Evolutionary conservation across 2,888 invertebrate species (phyloP), one percentile per base, ranked within the genome.

Genomic region (Sesia apiformis): DNA sequence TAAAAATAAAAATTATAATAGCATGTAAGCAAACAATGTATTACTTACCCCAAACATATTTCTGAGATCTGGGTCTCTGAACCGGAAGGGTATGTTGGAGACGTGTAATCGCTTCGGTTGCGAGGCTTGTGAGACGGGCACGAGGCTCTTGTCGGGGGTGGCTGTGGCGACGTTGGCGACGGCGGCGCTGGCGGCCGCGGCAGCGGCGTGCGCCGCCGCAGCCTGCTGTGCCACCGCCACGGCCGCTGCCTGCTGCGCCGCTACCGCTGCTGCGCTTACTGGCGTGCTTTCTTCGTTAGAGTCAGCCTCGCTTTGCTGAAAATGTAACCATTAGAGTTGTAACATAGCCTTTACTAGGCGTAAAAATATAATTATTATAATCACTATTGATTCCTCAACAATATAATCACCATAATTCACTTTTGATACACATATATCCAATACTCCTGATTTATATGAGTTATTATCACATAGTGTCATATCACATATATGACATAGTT

Each of bases 81-180:
- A 99, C 83, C 99, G 93, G 92, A 99, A 99, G 76, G 99, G 99
- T 92, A 99, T 99, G 92, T 99, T 99, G 78, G 98, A 98, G 80
- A 99, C 98, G 89, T 99, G 99, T 70, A 99, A 93, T 79, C 99
- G 93, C 88, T 99, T 98, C 69, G 96, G 97, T 81, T 96, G 96
- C 39, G 86, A 85, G 46, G 79, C 85, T 64, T 87, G 88, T 49
- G 87, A 81, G 64, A 87, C 85, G 52, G 88, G 85, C 59, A 91
- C 92, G 66, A 93, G 89, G 52, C 76, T 72, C 61, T 90, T 89
- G 69, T 90, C 85, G 53, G 91, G 84, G 52, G 82, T 64, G 77
- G 82, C 63, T 72, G 83, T 61, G 57, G 77, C 66, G 60, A 81
- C 69, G 67, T 74, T 76, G 65, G 72, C 72, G 59, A 72, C 79